Base-by-base conservation (phyloP, 2,888 invertebrate genomes). In the Cryptocephalus primarius region DNA sequence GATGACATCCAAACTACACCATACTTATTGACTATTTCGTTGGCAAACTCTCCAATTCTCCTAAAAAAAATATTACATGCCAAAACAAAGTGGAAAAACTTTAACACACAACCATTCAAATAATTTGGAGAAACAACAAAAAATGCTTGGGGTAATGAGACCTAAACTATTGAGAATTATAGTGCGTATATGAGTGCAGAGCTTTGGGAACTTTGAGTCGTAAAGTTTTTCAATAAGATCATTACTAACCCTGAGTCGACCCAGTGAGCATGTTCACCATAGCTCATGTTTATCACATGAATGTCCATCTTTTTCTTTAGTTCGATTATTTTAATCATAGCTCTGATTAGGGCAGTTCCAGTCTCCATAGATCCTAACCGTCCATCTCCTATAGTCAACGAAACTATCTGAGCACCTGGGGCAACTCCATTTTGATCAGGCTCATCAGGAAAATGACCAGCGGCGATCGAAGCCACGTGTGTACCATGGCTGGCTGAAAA, bases 201-300 rank as follows among this genome's bases (percentile, higher is more conserved):
- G n/a, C 6, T 36, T n/a, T 11, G 12, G 40, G 2, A n/a, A 39
- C 22, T 40, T 12, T 32, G 39, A n/a, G n/a, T n/a, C n/a, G n/a
- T n/a, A n/a, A 12, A 13, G 32, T 32, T 42, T 32, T 31, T 11
- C 11, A 36, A 36, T 4, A 36, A 36, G n/a, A n/a, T n/a, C 11
- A 41, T 57, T 76, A 75, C 36, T 36, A 72, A 90, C 89, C 96
- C 95, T 8, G 85, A 72, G 68, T 90, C 86, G 2, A 89, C 82
- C 87, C 92, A 93, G 68, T 92, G 88, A 0, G 91, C 82, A 60
- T 89, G 90, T 71, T 97, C 97, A 1, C 97, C 97, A 60, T 96
- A 99, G 64, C 95, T 96, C 90, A 94, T 96, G 69, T 99, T 99
- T 56, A 97, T 89, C 1, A 97, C 84, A 65, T 97, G 89, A 43